Percentiles rank a stretch among this genome's conserved stretches.
Evolutionary conservation across 1,140 invertebrate species (phyloP).

Genomic region (Contarinia nasturtii): DNA sequence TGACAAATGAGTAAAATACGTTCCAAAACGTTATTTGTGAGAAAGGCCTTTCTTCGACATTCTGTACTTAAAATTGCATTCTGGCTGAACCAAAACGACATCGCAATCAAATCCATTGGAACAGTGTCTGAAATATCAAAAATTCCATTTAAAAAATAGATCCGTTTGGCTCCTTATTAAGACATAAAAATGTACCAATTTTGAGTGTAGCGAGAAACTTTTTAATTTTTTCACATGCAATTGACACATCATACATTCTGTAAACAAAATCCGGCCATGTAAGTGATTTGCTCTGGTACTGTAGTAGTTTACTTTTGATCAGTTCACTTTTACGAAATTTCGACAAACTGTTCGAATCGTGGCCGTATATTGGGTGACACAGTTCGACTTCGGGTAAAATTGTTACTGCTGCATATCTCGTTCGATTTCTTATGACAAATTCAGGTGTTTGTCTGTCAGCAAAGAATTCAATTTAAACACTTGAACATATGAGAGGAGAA

Average conservation of each 20-base stretch:
- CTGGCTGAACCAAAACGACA: slow-evolving; percentile 57
- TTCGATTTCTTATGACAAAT: too few relatives aligned
- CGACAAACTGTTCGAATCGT: slow-evolving; percentile 24
- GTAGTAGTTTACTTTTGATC: slow-evolving; percentile 18
- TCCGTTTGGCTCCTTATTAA: too few relatives aligned
- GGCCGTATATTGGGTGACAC: slow-evolving; percentile 26
- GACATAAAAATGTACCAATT: too few relatives aligned
- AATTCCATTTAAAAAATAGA: too few relatives aligned
- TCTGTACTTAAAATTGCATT: slow-evolving; percentile 40
- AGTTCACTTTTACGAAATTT: slow-evolving; percentile 21
- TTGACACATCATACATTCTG: slow-evolving; percentile 36
- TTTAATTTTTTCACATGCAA: slow-evolving; percentile 24
- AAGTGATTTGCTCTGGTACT: slow-evolving; percentile 25
- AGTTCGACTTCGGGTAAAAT: slow-evolving; percentile 43
- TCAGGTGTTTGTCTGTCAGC: too few relatives aligned
- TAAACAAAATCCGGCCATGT: slow-evolving; percentile 38
- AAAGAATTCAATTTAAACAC: too few relatives aligned
- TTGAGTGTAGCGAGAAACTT: slow-evolving; percentile 18
- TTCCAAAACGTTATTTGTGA: slow-evolving; percentile 24
- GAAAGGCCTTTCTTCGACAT: slow-evolving; percentile 30
- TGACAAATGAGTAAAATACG: too few relatives aligned
- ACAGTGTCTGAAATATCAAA: slow-evolving; percentile 23
- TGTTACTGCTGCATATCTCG: slow-evolving; percentile 30
- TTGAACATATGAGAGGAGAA: too few relatives aligned
- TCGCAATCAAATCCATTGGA: slow-evolving; percentile 39